A percentile compares a stretch with the other conserved stretches of the same genome.
phyloP scores from a whole-genome alignment of 2,888 invertebrate species.

The Conus canariensis region DNA sequence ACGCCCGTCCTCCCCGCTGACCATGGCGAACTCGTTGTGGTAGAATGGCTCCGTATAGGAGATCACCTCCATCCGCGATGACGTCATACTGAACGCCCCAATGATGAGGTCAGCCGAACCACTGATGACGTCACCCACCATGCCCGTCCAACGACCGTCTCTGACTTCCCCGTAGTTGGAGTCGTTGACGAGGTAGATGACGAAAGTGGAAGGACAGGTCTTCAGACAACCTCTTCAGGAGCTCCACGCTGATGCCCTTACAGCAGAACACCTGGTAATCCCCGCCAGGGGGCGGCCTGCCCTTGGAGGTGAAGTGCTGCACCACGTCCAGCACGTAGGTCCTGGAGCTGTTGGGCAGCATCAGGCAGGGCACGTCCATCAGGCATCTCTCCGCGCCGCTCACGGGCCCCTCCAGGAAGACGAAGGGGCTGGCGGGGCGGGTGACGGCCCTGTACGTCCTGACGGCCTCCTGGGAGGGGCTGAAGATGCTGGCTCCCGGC shows the following conservation, averaged over 20 bases:
- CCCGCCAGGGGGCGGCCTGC: slow-evolving; percentile 43
- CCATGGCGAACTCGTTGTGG: slow-evolving; percentile 91
- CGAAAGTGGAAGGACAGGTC: slow-evolving; percentile 91
- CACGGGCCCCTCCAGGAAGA: slow-evolving; percentile 89
- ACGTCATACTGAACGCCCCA: slow-evolving; percentile 91
- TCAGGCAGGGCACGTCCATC: slow-evolving; percentile 77
- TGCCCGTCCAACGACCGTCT: slow-evolving; percentile 89
- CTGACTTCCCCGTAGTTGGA: slow-evolving; percentile 74
- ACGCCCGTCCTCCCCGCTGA: slow-evolving; percentile 83
- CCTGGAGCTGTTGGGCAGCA: slow-evolving; percentile 50
- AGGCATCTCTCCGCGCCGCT: slow-evolving; percentile 55
- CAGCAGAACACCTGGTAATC: slow-evolving; percentile 83
- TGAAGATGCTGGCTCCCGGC: slow-evolving; percentile 90
- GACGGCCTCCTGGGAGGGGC: slow-evolving; percentile 82
- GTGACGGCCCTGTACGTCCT: slow-evolving; percentile 89
- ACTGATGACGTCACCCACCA: slow-evolving; percentile 90
- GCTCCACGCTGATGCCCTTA: slow-evolving; percentile 91
- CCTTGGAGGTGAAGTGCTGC: slow-evolving; percentile 66
- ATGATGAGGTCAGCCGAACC: slow-evolving; percentile 94
- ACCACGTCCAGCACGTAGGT: slow-evolving; percentile 65
- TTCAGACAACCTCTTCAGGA: slow-evolving; percentile 88
- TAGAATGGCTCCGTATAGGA: slow-evolving; percentile 94
- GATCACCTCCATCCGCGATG: slow-evolving; percentile 83
- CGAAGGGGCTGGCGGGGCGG: slow-evolving; percentile 92
- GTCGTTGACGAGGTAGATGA: slow-evolving; percentile 84